Conservation (phyloP, 2,797 vertebrate genomes). For the Champsocephalus gunnari region DNA sequence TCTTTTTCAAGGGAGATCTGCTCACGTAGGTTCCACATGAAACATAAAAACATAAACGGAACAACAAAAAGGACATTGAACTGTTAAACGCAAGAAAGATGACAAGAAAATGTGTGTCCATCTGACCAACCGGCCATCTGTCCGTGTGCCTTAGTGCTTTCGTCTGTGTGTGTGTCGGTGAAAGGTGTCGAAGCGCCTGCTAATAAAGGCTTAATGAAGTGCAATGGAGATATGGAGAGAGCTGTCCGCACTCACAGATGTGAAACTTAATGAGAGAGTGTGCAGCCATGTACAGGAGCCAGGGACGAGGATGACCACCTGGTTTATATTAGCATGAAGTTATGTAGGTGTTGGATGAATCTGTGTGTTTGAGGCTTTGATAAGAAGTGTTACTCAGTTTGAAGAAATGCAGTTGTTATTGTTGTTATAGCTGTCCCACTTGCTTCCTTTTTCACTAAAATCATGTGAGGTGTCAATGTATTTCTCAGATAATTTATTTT, state of each 20-base stretch:
- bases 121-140: slow-evolving; percentile 36
- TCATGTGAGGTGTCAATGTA: not conserved
- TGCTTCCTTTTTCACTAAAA: not conserved
- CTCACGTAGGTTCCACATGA: too few relatives aligned
- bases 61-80: slow-evolving; percentile 14
- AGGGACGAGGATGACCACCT: slow-evolving; percentile 51
- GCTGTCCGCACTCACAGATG: slow-evolving; percentile 70
- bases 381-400: slow-evolving; percentile 6
- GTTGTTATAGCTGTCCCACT: not conserved
- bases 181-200: slow-evolving; percentile 51
- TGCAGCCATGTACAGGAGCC: slow-evolving; percentile 39
- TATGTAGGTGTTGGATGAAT: slow-evolving; percentile 14
- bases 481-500: slow-evolving; percentile 12
- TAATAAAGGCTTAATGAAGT: slow-evolving; percentile 79
- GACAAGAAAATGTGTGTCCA: slow-evolving; percentile 29
- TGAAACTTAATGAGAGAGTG: slow-evolving; percentile 77
- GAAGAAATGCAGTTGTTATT: not conserved
- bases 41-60: too few relatives aligned
- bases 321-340: slow-evolving; percentile 32
- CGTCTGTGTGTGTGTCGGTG: not conserved
- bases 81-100: slow-evolving; percentile 25
- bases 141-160: not conserved
- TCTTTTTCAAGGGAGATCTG: too few relatives aligned
- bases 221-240: slow-evolving; percentile 59
- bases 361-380: slow-evolving; percentile 26